A percentile compares a stretch with the other conserved stretches of the same genome.
Conservation (phyloP, 1,140 invertebrate species). For the Ruditapes philippinarum region DNA sequence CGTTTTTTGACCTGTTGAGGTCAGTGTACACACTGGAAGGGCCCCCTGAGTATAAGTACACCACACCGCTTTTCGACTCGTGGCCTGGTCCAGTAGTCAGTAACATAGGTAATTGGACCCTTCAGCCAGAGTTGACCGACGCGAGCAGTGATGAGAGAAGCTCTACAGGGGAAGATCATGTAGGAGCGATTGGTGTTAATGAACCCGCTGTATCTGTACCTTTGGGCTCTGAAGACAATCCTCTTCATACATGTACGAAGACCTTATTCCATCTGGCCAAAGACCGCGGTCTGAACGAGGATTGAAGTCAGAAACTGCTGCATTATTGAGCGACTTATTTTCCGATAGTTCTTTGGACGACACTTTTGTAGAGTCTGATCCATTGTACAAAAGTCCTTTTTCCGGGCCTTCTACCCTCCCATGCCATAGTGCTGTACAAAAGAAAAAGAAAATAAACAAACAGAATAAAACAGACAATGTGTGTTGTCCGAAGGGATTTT, state of each 20-base stretch:
- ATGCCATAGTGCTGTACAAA: too few species aligned
- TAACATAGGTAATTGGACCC: not conserved
- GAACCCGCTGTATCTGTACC: not conserved
- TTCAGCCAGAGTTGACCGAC: not conserved
- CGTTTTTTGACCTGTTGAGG: not conserved
- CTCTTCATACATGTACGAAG: too few species aligned
- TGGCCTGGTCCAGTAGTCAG: not conserved
- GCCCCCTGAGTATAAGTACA: not conserved
- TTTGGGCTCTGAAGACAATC: not conserved
- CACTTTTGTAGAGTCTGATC: too few species aligned
- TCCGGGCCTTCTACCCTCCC: too few species aligned
- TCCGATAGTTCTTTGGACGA: too few species aligned
- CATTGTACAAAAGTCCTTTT: too few species aligned
- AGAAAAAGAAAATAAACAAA: not conserved
- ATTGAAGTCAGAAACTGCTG: not conserved
- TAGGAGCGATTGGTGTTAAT: not conserved
- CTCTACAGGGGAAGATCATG: not conserved
- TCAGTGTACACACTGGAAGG: not conserved
- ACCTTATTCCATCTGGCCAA: not conserved
- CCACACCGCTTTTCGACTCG: not conserved
- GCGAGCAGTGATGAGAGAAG: not conserved
- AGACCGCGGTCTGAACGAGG: not conserved
- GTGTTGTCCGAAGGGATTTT: not conserved
- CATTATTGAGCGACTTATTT: not conserved
- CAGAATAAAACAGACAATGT: not conserved